phyloP scores from a whole-genome alignment of 2,113 vertebrate species.

The Plestiodon gilberti region DNA sequence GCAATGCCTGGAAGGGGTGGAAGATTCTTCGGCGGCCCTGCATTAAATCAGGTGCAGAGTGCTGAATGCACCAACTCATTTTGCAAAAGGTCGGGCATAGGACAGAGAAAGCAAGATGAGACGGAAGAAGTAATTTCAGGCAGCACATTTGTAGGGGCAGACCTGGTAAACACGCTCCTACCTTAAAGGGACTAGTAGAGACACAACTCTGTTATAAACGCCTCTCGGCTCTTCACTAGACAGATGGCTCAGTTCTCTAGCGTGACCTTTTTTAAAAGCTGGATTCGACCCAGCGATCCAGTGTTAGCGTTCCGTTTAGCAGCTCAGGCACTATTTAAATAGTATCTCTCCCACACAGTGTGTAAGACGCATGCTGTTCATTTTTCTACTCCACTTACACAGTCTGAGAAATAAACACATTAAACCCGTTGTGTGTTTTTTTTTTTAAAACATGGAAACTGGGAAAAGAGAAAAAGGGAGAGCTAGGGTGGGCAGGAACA shows the following conservation, averaged over 20 bases:
- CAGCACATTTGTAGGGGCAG: not conserved
- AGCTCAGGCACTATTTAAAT: constrained; percentile 68
- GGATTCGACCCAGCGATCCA: constrained; percentile 70
- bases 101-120: constrained; percentile 44
- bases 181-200: constrained; percentile 31
- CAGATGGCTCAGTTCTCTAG: constrained; percentile 77
- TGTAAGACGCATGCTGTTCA: constrained; percentile 67
- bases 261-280: constrained; percentile 70
- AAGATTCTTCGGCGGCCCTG: constrained; percentile 23
- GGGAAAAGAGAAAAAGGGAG: not conserved
- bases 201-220: constrained; percentile 57
- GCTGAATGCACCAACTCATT: constrained; percentile 53
- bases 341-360: constrained; percentile 66
- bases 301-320: constrained; percentile 61
- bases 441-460: not conserved
- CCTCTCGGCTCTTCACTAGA: constrained; percentile 66
- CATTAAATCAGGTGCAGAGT: not conserved
- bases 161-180: constrained; percentile 9
- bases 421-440: constrained; percentile 11
- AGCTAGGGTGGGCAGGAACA: not conserved
- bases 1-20: not conserved
- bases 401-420: constrained; percentile 13
- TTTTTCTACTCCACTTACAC: constrained; percentile 51
- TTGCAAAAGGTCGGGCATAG: constrained; percentile 40
- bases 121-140: constrained; percentile 45